Evolutionary conservation across 1,140 invertebrate species (phyloP).

Genomic region (Hydropsyche tenuis): DNA sequence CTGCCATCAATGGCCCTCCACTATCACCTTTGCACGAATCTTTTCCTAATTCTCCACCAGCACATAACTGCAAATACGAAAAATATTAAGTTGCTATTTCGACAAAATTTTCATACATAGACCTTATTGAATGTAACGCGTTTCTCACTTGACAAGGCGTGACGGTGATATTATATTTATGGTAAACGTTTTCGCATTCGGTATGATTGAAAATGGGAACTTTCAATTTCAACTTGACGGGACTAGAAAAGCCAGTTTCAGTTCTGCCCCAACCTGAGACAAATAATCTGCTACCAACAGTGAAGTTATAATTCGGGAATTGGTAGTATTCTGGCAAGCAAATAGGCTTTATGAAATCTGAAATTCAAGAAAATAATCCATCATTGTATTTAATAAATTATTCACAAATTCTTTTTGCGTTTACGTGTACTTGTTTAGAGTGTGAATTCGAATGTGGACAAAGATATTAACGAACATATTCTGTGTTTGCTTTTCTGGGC

Average conservation of each 20-base stretch:
- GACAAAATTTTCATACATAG: background rate
- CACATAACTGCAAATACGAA: conserved; percentile 57
- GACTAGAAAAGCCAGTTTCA: conserved; percentile 46
- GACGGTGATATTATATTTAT: background rate
- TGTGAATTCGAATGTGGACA: background rate
- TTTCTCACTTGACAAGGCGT: conserved; percentile 11
- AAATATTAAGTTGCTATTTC: background rate
- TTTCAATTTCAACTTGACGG: conserved; percentile 60
- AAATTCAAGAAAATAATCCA: conserved; percentile 14
- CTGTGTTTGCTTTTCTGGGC: conserved; percentile 6
- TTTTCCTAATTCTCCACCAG: conserved; percentile 67
- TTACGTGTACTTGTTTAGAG: background rate
- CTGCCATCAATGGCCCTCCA: conserved; percentile 75
- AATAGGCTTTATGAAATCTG: conserved; percentile 57
- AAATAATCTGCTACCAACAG: conserved; percentile 5
- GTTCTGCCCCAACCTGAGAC: conserved; percentile 51
- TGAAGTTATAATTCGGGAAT: conserved; percentile 35
- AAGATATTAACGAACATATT: conserved; percentile 32
- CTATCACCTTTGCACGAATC: conserved; percentile 78
- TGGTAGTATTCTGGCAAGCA: conserved; percentile 54
- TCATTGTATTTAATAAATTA: background rate
- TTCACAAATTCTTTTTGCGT: background rate
- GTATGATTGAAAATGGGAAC: conserved; percentile 55
- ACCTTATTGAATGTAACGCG: background rate
- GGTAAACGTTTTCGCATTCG: conserved; percentile 56